Evolutionary conservation across 1,140 invertebrate genomes (phyloP).

Genomic region (Chrysomallon squamiferum): DNA sequence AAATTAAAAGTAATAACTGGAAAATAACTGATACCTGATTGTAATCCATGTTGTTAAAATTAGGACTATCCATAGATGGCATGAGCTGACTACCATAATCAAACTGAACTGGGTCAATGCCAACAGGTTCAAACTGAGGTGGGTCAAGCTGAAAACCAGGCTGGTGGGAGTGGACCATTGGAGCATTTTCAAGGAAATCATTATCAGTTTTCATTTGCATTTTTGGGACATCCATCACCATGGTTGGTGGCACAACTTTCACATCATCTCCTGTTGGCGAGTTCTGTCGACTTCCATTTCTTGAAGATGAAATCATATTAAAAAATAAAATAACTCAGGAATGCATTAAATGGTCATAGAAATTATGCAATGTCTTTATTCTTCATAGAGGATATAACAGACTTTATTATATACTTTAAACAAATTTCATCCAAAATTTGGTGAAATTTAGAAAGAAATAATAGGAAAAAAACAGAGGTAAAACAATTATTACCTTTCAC

Average conservation of each 20-base stretch:
- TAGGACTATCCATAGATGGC: slow-evolving; percentile 64
- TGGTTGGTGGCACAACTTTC: slow-evolving; percentile 62
- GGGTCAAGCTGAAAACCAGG: slow-evolving; percentile 54
- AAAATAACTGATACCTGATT: slow-evolving; percentile 49
- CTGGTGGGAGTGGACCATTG: slow-evolving; percentile 28
- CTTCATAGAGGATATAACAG: no score
- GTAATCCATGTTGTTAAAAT: slow-evolving; percentile 62
- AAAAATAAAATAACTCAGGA: background rate
- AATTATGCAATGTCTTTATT: no score
- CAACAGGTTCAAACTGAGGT: slow-evolving; percentile 58
- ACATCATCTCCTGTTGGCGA: slow-evolving; percentile 87
- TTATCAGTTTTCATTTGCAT: slow-evolving; percentile 22
- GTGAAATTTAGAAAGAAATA: no score
- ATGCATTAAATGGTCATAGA: background rate
- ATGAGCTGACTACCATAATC: slow-evolving; percentile 61
- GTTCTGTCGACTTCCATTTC: slow-evolving; percentile 83
- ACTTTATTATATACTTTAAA: no score
- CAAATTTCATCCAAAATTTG: no score
- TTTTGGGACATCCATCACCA: slow-evolving; percentile 24
- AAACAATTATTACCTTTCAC: no score
- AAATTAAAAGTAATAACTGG: no score
- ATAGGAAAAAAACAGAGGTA: no score
- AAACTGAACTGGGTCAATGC: slow-evolving; percentile 60
- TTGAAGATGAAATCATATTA: background rate
- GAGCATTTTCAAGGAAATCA: slow-evolving; percentile 41